Evolutionary conservation across 35 echinoderm and acorn worm genomes (phyloP).

Genomic region (Patiria miniata): DNA sequence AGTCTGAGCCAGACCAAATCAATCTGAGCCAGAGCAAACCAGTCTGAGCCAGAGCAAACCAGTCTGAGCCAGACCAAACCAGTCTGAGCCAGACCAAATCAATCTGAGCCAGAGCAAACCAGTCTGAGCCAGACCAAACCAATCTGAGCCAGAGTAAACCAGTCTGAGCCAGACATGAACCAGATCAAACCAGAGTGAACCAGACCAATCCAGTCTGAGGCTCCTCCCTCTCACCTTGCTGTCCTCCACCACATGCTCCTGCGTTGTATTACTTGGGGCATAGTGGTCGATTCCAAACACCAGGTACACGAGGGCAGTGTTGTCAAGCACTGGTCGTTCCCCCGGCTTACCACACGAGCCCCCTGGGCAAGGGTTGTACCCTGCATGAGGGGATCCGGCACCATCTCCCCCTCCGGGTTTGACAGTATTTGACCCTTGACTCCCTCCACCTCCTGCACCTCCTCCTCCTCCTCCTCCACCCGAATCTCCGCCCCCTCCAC

Average conservation of each 20-base stretch:
- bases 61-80: too few species aligned
- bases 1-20: too few species aligned
- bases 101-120: too few species aligned
- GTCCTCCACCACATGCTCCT: conserved; percentile 61
- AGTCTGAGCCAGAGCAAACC: too few species aligned
- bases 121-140: too few species aligned
- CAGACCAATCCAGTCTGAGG: too few species aligned
- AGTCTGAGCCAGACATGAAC: too few species aligned
- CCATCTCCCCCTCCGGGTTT: neutral
- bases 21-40: too few species aligned
- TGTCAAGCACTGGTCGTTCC: conserved; percentile 57
- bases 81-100: too few species aligned
- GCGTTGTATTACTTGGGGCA: conserved; percentile 27
- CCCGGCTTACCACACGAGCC: conserved; percentile 53
- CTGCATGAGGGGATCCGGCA: conserved; percentile 22
- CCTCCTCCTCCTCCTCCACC: neutral
- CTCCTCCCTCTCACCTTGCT: conserved; percentile 44
- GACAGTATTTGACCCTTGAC: neutral
- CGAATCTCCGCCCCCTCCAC: neutral
- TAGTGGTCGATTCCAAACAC: conserved; percentile 75
- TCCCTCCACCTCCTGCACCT: neutral
- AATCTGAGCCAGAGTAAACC: too few species aligned
- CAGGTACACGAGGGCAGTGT: conserved; percentile 71
- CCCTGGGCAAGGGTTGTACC: conserved; percentile 70
- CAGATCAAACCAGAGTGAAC: too few species aligned